These are phyloP conservation scores for Alcis repandata DNA, from an alignment of 2,888 invertebrate genomes.

Conservation along the genomic window DNA sequence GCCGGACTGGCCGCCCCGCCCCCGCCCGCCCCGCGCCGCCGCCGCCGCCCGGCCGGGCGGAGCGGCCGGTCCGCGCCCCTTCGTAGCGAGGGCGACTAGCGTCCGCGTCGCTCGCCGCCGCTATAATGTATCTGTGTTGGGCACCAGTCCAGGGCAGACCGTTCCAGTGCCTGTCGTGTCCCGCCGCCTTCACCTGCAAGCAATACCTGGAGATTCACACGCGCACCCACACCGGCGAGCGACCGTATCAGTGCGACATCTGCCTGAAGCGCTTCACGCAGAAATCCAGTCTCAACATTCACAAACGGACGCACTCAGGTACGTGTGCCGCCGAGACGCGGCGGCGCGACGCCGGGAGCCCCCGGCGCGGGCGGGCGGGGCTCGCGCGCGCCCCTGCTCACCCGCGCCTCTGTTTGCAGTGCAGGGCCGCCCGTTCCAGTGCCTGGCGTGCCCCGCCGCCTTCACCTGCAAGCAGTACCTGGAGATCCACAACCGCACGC, in stretches of 20 bases:
- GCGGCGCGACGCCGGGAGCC: slow-evolving; percentile 44
- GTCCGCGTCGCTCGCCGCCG: slow-evolving; percentile 79
- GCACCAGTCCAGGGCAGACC: slow-evolving; percentile 87
- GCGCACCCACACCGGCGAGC: slow-evolving; percentile 87
- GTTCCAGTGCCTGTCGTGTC: slow-evolving; percentile 88
- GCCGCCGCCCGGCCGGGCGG: slow-evolving; percentile 67
- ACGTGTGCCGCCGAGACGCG: slow-evolving; percentile 61
- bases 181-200: slow-evolving; percentile 87
- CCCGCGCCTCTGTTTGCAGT: slow-evolving; percentile 72
- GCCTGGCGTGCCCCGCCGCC: slow-evolving; percentile 86
- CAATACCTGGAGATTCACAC: slow-evolving; percentile 88
- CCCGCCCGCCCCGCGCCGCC: slow-evolving; percentile 61
- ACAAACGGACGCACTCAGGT: slow-evolving; percentile 92
- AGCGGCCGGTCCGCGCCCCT: slow-evolving; percentile 83
- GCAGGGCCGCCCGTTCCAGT: slow-evolving; percentile 87
- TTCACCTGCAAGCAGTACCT: slow-evolving; percentile 87
- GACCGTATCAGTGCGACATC: slow-evolving; percentile 90
- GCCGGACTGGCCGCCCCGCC: slow-evolving; percentile 80
- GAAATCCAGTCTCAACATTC: slow-evolving; percentile 93
- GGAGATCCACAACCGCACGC: slow-evolving; percentile 85
- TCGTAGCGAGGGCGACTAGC: slow-evolving; percentile 80
- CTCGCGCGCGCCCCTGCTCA: slow-evolving; percentile 52
- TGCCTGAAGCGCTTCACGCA: slow-evolving; percentile 93
- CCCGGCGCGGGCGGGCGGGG: slow-evolving; percentile 38
- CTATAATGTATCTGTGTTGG: slow-evolving; percentile 84